Base-by-base conservation (phyloP, 2,113 vertebrate species). In the Rhinichthys klamathensis region DNA sequence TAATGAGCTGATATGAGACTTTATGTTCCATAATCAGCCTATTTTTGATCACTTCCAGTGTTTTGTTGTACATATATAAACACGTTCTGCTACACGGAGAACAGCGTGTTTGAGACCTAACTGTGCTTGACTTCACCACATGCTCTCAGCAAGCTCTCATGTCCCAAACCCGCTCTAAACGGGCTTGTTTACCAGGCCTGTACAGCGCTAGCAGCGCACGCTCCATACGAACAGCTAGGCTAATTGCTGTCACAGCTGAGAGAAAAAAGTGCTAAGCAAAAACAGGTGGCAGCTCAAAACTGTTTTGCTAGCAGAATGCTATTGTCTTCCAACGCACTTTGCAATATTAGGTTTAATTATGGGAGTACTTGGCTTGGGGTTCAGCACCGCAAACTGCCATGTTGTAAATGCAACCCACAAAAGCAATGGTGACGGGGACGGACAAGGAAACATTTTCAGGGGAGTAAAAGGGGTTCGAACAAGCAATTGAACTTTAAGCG, bases 231-330 rank as follows among this genome's bases (percentile, higher is more conserved):
- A 92, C 90, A 91, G 90, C 84, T 80, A 90, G 90, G 89, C 63
- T 93, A 94, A 94, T 95, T 94, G 93, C 85, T 82, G 83, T 84
- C 94, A 90, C 93, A 95, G 92, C 93, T 94, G 93, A 89, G 65
- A 76, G 23, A 73, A 91, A 89, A 92, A 92, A 92, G 90, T 87
- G 88, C 91, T 93, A 93, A 92, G 92, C 72, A 84, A 91, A 93
- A 94, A 92, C 93, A 94, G 94, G 92, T 93, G 94, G 92, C 79
- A 58, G 70, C 67, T 87, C 87, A 84, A 86, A 91, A 92, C 89
- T 60, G 85, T 85, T 89, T 27, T 23, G 61, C 90, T 88, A 90
- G 91, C 84, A 65, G 89, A 83, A 88, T 80, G 86, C 87, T 89
- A 91, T 93, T 92, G 92, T 93, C 91, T 92, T 92, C 88, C 30